phyloP scores from a whole-genome alignment of 2,113 vertebrate species.

The Menidia beryllina region DNA sequence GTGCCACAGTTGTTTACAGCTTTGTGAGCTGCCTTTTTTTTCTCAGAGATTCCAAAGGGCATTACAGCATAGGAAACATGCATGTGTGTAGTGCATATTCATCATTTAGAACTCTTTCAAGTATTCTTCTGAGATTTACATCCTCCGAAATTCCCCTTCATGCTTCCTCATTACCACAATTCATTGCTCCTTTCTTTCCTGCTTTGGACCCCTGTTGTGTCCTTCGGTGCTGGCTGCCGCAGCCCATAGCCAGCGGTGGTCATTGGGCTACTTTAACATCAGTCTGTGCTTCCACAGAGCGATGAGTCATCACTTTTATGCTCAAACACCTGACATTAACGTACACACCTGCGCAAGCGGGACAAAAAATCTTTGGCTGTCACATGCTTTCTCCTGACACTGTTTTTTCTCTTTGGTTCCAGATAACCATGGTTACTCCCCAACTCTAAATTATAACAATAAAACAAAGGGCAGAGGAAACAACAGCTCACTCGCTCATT shows the following conservation, averaged over 20 bases:
- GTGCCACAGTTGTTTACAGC: constrained; percentile 47
- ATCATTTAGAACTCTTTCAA: constrained; percentile 55
- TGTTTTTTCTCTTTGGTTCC: constrained; percentile 22
- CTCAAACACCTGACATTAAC: constrained; percentile 4
- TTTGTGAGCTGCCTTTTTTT: constrained; percentile 26
- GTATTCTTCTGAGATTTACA: constrained; percentile 49
- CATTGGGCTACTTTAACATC: constrained; percentile 44
- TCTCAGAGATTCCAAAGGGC: constrained; percentile 11
- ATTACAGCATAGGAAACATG: constrained; percentile 26
- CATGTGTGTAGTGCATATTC: constrained; percentile 48
- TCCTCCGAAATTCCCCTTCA: constrained; percentile 28
- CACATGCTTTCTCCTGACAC: constrained; percentile 19
- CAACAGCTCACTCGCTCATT: constrained; percentile 44
- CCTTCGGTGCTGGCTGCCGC: constrained; percentile 23
- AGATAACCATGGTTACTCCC: constrained; percentile 68
- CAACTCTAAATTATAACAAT: constrained; percentile 30
- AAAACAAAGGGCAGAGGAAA: constrained; percentile 40
- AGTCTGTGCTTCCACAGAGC: constrained; percentile 30
- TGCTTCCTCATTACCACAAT: constrained; percentile 57
- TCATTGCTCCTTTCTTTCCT: constrained; percentile 27
- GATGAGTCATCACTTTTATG: constrained; percentile 56
- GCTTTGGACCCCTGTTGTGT: constrained; percentile 36
- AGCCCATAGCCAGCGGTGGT: constrained; percentile 36
- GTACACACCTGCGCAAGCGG: neutral
- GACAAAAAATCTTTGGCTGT: constrained; percentile 14